Conservation (phyloP, 2,888 invertebrate species). For the Neria commutata region DNA sequence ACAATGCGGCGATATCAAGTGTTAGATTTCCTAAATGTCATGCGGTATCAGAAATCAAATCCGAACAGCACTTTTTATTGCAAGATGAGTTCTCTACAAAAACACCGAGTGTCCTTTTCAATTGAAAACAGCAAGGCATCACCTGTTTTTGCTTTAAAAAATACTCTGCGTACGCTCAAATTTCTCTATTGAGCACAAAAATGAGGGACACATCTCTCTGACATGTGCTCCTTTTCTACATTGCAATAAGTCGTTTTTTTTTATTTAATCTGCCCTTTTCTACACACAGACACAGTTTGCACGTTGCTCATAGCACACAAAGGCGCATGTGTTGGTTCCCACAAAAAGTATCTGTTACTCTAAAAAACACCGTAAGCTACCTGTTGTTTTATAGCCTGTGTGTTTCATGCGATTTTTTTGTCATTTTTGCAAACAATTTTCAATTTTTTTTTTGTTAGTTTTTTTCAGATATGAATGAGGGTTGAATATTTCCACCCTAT, state of each 20-base stretch:
- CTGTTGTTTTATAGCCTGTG: constrained; percentile 46
- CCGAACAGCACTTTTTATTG: too few relatives aligned
- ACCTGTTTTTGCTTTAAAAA: constrained; percentile 7
- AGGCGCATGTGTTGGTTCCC: constrained; percentile 37
- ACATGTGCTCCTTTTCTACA: constrained; percentile 24
- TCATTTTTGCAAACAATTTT: background rate
- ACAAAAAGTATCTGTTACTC: constrained; percentile 45
- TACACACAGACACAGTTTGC: background rate
- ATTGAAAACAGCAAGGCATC: background rate
- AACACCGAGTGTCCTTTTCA: too few relatives aligned
- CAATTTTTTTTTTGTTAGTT: constrained; percentile 11
- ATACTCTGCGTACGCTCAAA: background rate
- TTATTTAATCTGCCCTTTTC: background rate
- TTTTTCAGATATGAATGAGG: constrained; percentile 37
- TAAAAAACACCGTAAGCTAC: constrained; percentile 32
- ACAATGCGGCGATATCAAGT: background rate
- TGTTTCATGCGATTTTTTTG: constrained; percentile 24
- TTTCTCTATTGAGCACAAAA: too few relatives aligned
- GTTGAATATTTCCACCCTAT: constrained; percentile 33
- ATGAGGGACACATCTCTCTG: background rate
- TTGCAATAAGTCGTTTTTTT: constrained; percentile 48
- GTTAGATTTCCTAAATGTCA: background rate
- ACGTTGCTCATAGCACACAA: constrained; percentile 9
- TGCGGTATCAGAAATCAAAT: background rate
- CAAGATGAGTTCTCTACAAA: background rate